Evolutionary conservation across 2,797 vertebrate genomes (phyloP).

Genomic region (Sebastes hopkinsi): DNA sequence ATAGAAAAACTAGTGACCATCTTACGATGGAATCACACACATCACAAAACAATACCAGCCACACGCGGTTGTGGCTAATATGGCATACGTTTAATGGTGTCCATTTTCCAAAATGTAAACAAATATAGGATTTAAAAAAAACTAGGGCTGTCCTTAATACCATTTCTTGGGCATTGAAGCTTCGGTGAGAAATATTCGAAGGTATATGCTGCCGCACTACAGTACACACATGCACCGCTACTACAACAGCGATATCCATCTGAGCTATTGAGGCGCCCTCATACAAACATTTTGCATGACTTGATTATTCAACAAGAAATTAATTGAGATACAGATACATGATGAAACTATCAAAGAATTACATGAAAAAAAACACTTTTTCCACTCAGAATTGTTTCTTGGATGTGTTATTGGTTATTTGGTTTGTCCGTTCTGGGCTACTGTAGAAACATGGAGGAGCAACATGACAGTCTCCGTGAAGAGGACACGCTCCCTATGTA

Average conservation of each 20-base stretch:
- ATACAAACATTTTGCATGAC: background rate
- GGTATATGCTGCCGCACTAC: too few relatives aligned
- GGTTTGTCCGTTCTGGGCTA: background rate
- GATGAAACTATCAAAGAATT: background rate
- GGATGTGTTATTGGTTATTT: background rate
- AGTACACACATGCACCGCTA: too few relatives aligned
- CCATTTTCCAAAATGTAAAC: background rate
- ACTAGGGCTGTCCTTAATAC: too few relatives aligned
- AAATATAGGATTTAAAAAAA: too few relatives aligned
- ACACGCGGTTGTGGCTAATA: background rate
- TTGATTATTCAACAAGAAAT: background rate
- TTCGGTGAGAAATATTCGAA: too few relatives aligned
- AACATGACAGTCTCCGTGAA: background rate
- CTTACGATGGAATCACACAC: background rate
- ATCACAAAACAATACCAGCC: background rate
- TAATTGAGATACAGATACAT: fast-evolving
- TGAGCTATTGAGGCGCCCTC: too few relatives aligned
- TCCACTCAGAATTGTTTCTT: fast-evolving
- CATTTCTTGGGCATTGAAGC: too few relatives aligned
- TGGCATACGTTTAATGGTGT: background rate
- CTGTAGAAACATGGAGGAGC: background rate
- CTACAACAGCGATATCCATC: too few relatives aligned
- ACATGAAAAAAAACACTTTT: background rate
- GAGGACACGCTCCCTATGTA: too few relatives aligned
- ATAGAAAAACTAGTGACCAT: background rate